These are phyloP conservation scores for Nyctibius bracteatus DNA, from an alignment of 2,113 vertebrate genomes.

Conservation along the genomic window DNA sequence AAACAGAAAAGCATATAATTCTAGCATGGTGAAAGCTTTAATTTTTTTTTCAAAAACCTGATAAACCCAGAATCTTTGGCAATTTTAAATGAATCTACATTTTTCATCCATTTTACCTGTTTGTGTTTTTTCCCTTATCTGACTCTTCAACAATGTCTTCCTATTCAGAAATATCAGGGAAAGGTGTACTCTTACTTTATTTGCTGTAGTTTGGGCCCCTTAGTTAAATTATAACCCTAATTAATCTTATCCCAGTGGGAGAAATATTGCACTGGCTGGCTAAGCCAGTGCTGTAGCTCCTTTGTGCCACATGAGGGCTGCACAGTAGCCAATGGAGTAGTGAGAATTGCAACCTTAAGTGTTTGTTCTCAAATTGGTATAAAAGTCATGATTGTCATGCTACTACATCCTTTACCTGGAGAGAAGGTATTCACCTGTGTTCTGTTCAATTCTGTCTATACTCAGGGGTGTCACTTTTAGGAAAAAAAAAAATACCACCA, in stretches of 20 bases:
- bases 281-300: neutral
- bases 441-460: neutral
- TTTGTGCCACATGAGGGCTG: neutral
- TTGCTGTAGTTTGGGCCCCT: neutral
- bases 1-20: neutral
- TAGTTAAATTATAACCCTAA: neutral
- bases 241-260: neutral
- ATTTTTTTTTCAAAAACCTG: neutral
- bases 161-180: neutral
- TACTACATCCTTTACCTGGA: neutral
- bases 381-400: neutral
- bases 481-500: accelerated
- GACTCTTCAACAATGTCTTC: neutral
- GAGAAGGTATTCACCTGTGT: neutral
- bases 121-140: neutral
- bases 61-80: neutral
- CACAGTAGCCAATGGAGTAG: neutral
- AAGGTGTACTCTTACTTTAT: neutral
- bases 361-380: neutral
- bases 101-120: neutral
- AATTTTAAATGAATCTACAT: neutral
- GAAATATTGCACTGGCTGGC: neutral
- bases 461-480: neutral
- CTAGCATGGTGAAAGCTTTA: neutral
- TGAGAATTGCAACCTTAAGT: neutral